Evolutionary conservation across 2,797 vertebrate species (phyloP), one percentile per base, ranked within the genome.

Genomic region (Acestrorhynchus altus): DNA sequence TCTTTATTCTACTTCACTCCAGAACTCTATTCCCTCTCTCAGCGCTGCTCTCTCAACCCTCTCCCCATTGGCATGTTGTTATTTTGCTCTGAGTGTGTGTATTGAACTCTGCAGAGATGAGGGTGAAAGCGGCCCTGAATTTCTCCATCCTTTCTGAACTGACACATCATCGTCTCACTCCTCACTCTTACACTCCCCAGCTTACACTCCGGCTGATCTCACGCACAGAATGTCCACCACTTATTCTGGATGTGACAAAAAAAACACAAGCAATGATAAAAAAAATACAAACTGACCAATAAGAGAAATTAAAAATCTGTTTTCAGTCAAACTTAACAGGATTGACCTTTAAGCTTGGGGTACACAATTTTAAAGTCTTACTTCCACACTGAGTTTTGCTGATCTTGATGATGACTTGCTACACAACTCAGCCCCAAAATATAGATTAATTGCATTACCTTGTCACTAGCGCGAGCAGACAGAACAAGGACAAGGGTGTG

Each of bases 41-140:
- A 60, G 51, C 67, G 12, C 28, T 47, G 47, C 74, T 64, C 78
- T 57, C 71, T 60, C 59, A 40, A 59, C 39, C 46, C 57, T 47
- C 42, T 78, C 77, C 67, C 77, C 72, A 81, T n/a, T 59, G 75
- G 81, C 63, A 26, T 81, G 54, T 81, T 81, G 77, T 60, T 87
- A 81, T 85, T 88, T 85, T 84, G 66, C 74, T 78, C 75, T 69
- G 79, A 78, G 71, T 10, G 57, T 80, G 79, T 86, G 79, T 86
- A 89, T 84, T 86, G 81, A 89, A 90, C 89, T 89, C 80, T 86
- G 89, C 87, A 86, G 87, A 86, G 85, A 87, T 79, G 20, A 49
- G 51, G 82, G 84, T 81, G 83, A 88, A 84, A 87, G 81, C 83
- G 85, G 81, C 68, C 80, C 81, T 72, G 51, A 76, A 66, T 77